Base-by-base conservation (phyloP, 2,888 invertebrate species). In the Catonia carolina region DNA sequence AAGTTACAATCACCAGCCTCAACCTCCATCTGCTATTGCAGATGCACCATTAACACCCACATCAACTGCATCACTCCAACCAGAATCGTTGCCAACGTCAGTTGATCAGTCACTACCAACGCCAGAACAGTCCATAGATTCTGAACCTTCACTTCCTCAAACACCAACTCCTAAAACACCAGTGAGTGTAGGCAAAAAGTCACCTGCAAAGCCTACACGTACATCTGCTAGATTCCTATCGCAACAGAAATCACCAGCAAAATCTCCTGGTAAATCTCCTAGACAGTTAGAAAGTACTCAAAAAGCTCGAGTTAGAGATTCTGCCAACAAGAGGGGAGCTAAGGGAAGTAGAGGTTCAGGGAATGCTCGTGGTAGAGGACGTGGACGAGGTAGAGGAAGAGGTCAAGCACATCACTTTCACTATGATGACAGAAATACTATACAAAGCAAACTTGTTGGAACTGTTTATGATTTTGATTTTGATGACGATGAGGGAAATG, bases 391-490 rank as follows among this genome's bases (percentile, higher is more conserved):
- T 10, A 62, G 74, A 51, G 74, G 74, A 1, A 66, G 74, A 62
- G 76, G 76, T 1, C 70, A 76, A 37, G 75, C 75, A 2, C 66
- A 67, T 37, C 66, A 67, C 33, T 60, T 63, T 41, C 67, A 67
- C 53, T 67, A 65, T 53, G 61, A 75, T 65, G 71, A 74, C 56
- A 78, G 79, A 18, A 83, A 83, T 66, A 84, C 88, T 2, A 87
- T 88, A 59, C 86, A 85, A 62, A 87, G 84, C 69, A 89, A 89
- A 69, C 75, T 90, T 35, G 84, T 84, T 6, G 90, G 92, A 7
- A 92, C 92, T 2, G 92, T 92, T 1, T 93, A 90, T 67, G 93
- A 88, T 70, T 81, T 87, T 63, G 84, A 90, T 70, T 88, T 88
- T 62, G 86, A 90, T 62, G 90, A 91, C 66, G 90, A 91, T 69